Evolutionary conservation across 2,888 invertebrate species (phyloP).

Genomic region (Lycia hirtaria): DNA sequence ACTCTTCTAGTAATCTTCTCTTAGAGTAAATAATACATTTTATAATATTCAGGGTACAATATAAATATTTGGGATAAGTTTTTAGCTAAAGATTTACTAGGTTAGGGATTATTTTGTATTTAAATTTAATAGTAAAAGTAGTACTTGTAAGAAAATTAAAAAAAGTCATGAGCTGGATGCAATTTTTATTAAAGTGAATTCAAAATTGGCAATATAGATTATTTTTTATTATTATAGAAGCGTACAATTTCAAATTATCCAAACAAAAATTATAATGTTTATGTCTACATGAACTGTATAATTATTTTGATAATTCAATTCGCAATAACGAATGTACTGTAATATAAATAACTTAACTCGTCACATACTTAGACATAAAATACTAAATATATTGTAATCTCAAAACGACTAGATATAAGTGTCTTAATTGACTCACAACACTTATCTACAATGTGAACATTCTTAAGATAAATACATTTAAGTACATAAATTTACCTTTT

Average conservation of each 20-base stretch:
- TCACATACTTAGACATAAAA: conserved; percentile 39
- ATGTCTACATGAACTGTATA: background rate
- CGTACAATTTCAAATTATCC: conserved; percentile 32
- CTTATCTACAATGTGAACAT: conserved; percentile 53
- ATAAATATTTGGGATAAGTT: background rate
- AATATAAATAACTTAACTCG: conserved; percentile 14
- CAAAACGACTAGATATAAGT: conserved; percentile 76
- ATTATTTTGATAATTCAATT: conserved; percentile 37
- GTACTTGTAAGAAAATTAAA: conserved; percentile 27
- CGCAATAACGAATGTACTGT: conserved; percentile 44
- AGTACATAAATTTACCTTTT: conserved; percentile 16
- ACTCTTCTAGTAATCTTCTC: too few species aligned
- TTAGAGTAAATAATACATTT: too few species aligned
- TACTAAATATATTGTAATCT: conserved; percentile 62
- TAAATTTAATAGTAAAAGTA: background rate
- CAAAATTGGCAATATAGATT: conserved; percentile 21
- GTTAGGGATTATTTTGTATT: background rate
- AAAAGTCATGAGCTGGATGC: conserved; percentile 31
- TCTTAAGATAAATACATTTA: conserved; percentile 15
- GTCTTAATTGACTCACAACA: conserved; percentile 77
- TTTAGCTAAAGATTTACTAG: background rate
- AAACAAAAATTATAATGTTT: background rate
- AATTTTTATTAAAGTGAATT: conserved; percentile 30
- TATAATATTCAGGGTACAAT: background rate
- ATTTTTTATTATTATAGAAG: conserved; percentile 33